Conservation (phyloP, 2,888 invertebrate species). For the Diogma glabrata region DNA sequence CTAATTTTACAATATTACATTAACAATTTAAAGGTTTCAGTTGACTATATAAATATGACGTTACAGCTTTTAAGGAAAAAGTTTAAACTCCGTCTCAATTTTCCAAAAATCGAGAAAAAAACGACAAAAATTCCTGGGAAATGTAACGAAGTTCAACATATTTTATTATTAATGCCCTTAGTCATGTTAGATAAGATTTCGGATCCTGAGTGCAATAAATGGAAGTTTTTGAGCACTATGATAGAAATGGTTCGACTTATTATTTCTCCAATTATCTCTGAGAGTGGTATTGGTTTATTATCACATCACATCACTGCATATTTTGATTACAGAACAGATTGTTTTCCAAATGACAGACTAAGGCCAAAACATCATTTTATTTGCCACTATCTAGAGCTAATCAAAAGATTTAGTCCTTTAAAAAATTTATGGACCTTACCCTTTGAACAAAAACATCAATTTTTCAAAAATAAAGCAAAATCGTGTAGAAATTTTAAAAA, state of each 20-base stretch:
- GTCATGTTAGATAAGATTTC: constrained; percentile 5
- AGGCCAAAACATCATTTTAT: not conserved
- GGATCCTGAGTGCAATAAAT: constrained; percentile 5
- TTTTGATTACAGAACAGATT: not conserved
- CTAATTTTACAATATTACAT: constrained; percentile 20
- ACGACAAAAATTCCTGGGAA: constrained; percentile 9
- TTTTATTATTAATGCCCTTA: constrained; percentile 11
- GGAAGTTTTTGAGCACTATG: constrained; percentile 12
- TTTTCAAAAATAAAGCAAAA: not conserved
- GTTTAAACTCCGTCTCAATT: constrained; percentile 7
- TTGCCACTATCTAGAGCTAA: not conserved
- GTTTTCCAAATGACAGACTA: not conserved
- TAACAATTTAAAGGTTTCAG: not conserved
- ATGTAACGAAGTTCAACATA: constrained; percentile 10
- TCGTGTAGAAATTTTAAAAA: not conserved
- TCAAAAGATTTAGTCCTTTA: not conserved
- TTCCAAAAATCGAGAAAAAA: constrained; percentile 10
- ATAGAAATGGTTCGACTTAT: constrained; percentile 12
- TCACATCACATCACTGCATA: not conserved
- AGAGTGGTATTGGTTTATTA: not conserved
- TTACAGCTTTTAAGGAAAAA: constrained; percentile 6
- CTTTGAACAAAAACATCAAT: not conserved
- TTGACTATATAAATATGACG: constrained; percentile 8
- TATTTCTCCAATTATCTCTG: not conserved
- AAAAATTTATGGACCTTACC: not conserved